Percentiles rank a stretch among this genome's conserved stretches.
phyloP scores from a whole-genome alignment of 2,888 invertebrate species.

The Polydrusus cervinus region DNA sequence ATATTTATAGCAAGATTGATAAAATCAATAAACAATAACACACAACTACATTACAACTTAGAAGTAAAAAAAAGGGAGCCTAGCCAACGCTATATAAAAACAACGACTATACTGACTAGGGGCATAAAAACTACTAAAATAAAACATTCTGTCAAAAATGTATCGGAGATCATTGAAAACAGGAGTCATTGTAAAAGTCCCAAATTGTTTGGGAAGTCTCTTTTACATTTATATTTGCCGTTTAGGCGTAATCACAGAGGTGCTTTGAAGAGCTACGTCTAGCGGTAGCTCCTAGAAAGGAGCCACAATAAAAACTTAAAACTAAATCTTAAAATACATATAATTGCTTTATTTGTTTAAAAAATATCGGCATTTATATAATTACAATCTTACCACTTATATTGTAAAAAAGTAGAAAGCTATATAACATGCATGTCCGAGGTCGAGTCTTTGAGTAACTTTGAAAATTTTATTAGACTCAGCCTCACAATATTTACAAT shows the following conservation, averaged over 20 bases:
- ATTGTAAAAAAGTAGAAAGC: constrained; percentile 66
- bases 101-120: constrained; percentile 71
- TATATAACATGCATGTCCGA: constrained; percentile 64
- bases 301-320: constrained; percentile 56
- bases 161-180: constrained; percentile 68
- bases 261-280: constrained; percentile 70
- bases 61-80: constrained; percentile 62
- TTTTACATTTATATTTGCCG: constrained; percentile 68
- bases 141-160: constrained; percentile 60
- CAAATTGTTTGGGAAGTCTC: constrained; percentile 63
- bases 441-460: constrained; percentile 38
- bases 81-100: constrained; percentile 68
- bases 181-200: constrained; percentile 66
- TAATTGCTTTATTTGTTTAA: constrained; percentile 71
- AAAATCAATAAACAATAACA: constrained; percentile 66
- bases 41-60: constrained; percentile 64
- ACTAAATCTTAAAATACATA: constrained; percentile 63
- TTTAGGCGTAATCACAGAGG: constrained; percentile 70
- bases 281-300: constrained; percentile 44
- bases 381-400: constrained; percentile 57
- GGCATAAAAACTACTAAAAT: constrained; percentile 64
- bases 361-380: constrained; percentile 68
- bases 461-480: constrained; percentile 38
- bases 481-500: constrained; percentile 52
- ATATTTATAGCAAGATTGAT: constrained; percentile 57